Evolutionary conservation across 2,797 vertebrate species (phyloP), one percentile per base, ranked within the genome.

Genomic region (Silurus aristotelis): DNA sequence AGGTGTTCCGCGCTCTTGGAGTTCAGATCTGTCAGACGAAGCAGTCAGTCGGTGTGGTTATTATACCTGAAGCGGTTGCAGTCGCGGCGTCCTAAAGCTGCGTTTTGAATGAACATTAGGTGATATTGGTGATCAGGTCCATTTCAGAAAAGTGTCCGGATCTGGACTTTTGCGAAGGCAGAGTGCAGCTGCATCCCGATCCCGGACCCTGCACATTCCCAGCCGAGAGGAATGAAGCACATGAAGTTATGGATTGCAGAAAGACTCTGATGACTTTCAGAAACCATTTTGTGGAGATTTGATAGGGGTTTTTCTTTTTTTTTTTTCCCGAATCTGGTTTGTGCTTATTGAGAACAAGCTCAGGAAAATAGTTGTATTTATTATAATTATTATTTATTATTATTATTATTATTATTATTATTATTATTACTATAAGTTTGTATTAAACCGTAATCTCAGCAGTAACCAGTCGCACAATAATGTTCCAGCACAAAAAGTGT

Each of bases 401-500:
- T 52, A 52, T 52, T 52, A 10, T 10, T 52, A 52, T 52, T 52
- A 52, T 52, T 52, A 52, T 52, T 52, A 52, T 52, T 52, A 52
- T 10, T 7, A 52, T 52, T 52, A 52, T 52, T 52, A 10, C 1
- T 52, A 52, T 52, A 7, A 7, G 6, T 38, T 67, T 78, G 61
- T 3, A 31, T 67, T 10, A 43, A 55, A 22, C 6, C 14, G 56
- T 83, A 19, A 75, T 63, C 43, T 75, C 52, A 48, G 43, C 20
- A 61, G 43, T 31, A 38, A 20, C 10, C 43, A 75, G 5, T 71
- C 13, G 52, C 22, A 20, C n/a, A 63, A 90, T 46, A 82, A 96
- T 96, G 95, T 96, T 94, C 83, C 94, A 95, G 88, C 93, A 94
- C 87, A 92, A 83, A 89, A 96, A 95, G 68, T 95, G 95, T 77